Percentiles rank a stretch among this genome's conserved stretches.
Evolutionary conservation across 2,888 invertebrate genomes (phyloP).

Genomic region (Ormyrus labotus): DNA sequence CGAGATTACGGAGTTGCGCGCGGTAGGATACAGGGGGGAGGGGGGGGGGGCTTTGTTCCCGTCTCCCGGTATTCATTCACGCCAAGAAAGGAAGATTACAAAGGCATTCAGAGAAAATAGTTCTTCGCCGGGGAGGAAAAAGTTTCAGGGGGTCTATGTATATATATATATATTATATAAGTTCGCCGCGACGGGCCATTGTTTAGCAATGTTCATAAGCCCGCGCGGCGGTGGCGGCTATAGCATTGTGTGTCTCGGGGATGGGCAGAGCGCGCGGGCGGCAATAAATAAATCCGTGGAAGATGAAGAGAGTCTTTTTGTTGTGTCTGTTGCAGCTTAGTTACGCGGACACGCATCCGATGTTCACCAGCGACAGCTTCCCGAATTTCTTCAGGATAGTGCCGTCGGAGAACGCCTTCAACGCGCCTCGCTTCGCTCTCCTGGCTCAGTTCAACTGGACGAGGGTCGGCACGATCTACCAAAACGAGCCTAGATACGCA

Average conservation of each 20-base stretch:
- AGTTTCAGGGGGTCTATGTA: neutral
- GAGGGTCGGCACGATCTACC: slow-evolving; percentile 96
- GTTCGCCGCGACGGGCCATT: neutral
- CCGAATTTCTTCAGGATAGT: slow-evolving; percentile 98
- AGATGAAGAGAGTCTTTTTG: neutral
- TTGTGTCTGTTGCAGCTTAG: slow-evolving; percentile 83
- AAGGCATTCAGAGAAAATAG: slow-evolving; percentile 34
- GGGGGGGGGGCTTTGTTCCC: slow-evolving; percentile 24
- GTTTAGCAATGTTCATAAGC: neutral
- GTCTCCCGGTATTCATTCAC: slow-evolving; percentile 15
- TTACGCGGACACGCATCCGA: slow-evolving; percentile 98
- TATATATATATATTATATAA: no score
- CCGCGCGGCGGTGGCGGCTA: neutral
- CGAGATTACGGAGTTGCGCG: slow-evolving; percentile 26
- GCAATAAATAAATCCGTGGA: neutral
- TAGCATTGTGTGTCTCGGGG: no score
- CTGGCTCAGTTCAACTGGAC: slow-evolving; percentile 98
- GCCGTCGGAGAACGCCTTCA: slow-evolving; percentile 97
- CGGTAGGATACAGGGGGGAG: neutral
- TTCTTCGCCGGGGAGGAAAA: neutral
- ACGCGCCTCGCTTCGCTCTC: slow-evolving; percentile 91
- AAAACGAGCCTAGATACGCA: slow-evolving; percentile 95
- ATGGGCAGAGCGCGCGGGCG: neutral
- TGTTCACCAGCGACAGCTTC: slow-evolving; percentile 95
- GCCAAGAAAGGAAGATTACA: slow-evolving; percentile 38